These are phyloP conservation scores for Pheosia tremula DNA, from an alignment of 2,888 invertebrate species.

Conservation along the genomic window DNA sequence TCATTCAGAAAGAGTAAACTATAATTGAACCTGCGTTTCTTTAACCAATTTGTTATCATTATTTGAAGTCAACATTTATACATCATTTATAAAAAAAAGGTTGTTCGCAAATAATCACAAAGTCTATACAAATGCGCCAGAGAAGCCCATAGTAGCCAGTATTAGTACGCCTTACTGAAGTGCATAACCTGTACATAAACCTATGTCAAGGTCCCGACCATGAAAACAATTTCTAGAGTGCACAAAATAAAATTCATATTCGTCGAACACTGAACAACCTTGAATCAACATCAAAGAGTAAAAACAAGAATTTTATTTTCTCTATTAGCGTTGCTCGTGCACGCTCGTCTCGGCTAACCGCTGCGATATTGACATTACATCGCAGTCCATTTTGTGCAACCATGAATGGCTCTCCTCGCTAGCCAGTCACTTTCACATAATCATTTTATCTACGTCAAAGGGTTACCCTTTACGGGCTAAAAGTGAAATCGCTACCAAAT, in stretches of 20 bases:
- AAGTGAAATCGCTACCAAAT: not conserved
- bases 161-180: no score
- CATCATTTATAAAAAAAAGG: no score
- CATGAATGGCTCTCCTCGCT: not conserved
- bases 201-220: not conserved
- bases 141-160: no score
- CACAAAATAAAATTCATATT: not conserved
- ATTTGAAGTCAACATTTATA: no score
- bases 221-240: not conserved
- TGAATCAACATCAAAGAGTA: not conserved
- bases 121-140: no score
- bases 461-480: not conserved
- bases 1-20: no score
- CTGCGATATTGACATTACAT: not conserved
- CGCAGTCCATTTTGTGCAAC: not conserved
- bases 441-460: conserved; percentile 1
- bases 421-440: not conserved
- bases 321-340: conserved; percentile 1
- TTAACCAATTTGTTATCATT: no score
- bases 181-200: not conserved
- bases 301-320: not conserved
- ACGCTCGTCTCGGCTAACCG: not conserved
- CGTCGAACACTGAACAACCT: not conserved
- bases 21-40: no score
- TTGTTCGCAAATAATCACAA: no score